Base-by-base conservation (phyloP, 2,888 invertebrate genomes). In the Bombyx huttoni region DNA sequence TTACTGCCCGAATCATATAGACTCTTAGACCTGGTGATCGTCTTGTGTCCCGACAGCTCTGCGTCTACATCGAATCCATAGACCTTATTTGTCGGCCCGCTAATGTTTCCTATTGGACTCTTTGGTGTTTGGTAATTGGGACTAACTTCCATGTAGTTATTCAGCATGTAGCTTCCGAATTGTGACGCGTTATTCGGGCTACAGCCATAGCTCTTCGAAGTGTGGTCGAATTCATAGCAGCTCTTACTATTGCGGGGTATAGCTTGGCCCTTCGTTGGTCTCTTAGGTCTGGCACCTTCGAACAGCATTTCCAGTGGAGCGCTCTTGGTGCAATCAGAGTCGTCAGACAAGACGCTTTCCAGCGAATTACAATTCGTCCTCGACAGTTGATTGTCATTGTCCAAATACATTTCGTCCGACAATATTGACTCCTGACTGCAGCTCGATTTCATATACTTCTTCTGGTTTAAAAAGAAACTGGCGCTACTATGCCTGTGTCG, bases 311-410 rank as follows among this genome's bases (percentile, higher is more conserved):
- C 94, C 45, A 94, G 71, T 0, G 94, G 94, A 0, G 94, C 94
- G 52, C 94, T 94, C 74, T 93, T 94, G 7, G 94, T 94, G 60
- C 91, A 90, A 62, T 93, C 93, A 0, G 94, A 94, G 58, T 94
- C 95, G 71, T 95, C 95, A 0, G 94, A 94, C 0, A 95, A 73
- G 7, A 96, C 92, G 64, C 94, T 94, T 70, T 95, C 95, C 65
- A 95, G 89, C 53, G 94, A 95, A 65, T 94, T 93, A 66, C 93
- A 94, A 65, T 93, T 93, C 6, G 91, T 91, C 65, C 91, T 89
- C 1, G 88, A 89, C 55, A 91, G 85, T 47, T 91, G 92, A 61
- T 90, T 90, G 52, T 91, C 91, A 40, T 84, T 81, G 13, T 86
- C 86, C 50, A 90, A 64, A 54, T 73, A 85, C 60, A 91, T 91